phyloP scores from a whole-genome alignment of 37 sponge, comb jelly and placozoan species.

The Chondrosia reniformis region DNA sequence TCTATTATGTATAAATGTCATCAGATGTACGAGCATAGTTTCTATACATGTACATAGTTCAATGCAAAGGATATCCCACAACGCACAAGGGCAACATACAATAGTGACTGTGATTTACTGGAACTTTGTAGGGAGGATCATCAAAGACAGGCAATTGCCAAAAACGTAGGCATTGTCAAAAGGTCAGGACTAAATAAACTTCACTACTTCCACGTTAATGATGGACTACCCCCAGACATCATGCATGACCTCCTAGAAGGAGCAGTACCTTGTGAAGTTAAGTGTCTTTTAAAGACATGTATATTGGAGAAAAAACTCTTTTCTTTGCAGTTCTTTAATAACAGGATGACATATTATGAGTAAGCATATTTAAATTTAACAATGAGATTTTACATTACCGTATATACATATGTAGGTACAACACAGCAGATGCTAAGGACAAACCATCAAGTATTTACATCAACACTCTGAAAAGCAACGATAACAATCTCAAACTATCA shows the following conservation, averaged over 20 bases:
- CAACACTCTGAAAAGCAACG: background rate
- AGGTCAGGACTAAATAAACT: conserved; percentile 46
- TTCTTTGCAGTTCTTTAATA: conserved; percentile 26
- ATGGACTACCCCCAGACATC: conserved; percentile 59
- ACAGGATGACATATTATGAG: conserved; percentile 15
- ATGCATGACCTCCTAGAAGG: conserved; percentile 77
- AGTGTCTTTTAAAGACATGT: conserved; percentile 3
- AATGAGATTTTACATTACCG: background rate
- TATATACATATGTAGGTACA: conserved; percentile 21
- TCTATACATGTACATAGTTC: background rate
- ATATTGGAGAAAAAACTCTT: conserved; percentile 24
- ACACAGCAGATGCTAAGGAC: conserved; percentile 16
- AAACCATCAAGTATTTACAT: conserved; percentile 22
- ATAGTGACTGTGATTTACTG: background rate
- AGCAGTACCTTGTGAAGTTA: conserved; percentile 19
- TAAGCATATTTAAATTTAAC: background rate
- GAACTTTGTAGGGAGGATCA: background rate
- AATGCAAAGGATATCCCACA: background rate
- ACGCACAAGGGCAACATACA: background rate
- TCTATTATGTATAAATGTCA: background rate
- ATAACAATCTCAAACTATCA: conserved; percentile 22
- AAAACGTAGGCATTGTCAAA: conserved; percentile 33
- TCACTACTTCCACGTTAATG: conserved; percentile 55
- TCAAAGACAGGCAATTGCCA: too few species aligned
- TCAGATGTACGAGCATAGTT: background rate